Percentiles rank a stretch among this genome's conserved stretches.
phyloP scores from a whole-genome alignment of 2,797 vertebrate genomes.

The Alectoris magna region DNA sequence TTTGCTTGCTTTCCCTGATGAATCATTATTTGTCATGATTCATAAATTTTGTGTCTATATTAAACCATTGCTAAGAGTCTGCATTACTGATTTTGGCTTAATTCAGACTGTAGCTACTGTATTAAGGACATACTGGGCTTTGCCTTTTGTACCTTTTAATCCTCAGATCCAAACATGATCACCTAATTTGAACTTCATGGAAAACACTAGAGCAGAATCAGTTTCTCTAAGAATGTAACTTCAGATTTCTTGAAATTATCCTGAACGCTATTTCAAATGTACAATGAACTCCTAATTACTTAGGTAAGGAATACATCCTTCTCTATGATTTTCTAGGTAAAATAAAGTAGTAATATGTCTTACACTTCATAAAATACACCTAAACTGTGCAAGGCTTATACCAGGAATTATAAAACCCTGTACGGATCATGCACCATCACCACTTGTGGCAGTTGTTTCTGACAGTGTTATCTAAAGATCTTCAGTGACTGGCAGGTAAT shows the following conservation, averaged over 20 bases:
- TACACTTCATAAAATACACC: not conserved
- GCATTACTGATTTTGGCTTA: not conserved
- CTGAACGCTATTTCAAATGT: not conserved
- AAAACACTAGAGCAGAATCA: not conserved
- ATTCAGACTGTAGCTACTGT: not conserved
- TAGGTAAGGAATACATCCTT: not conserved
- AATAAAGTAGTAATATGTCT: not conserved
- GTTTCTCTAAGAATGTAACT: not conserved
- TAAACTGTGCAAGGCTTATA: not conserved
- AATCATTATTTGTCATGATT: constrained; percentile 15
- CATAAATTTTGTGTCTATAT: constrained; percentile 3
- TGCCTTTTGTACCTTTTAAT: not conserved
- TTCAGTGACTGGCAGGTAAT: not conserved
- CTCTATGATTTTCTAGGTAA: not conserved
- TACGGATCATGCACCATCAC: not conserved
- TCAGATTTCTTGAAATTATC: not conserved
- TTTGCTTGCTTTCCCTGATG: not conserved
- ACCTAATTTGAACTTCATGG: not conserved
- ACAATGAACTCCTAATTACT: not conserved
- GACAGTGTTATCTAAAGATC: not conserved
- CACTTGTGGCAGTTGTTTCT: not conserved
- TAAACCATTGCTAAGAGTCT: not conserved
- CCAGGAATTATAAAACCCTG: not conserved
- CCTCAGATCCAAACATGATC: not conserved
- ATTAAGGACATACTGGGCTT: not conserved